These are phyloP conservation scores for Tenodera sinensis DNA, from an alignment of 2,888 invertebrate genomes.

Conservation along the genomic window DNA sequence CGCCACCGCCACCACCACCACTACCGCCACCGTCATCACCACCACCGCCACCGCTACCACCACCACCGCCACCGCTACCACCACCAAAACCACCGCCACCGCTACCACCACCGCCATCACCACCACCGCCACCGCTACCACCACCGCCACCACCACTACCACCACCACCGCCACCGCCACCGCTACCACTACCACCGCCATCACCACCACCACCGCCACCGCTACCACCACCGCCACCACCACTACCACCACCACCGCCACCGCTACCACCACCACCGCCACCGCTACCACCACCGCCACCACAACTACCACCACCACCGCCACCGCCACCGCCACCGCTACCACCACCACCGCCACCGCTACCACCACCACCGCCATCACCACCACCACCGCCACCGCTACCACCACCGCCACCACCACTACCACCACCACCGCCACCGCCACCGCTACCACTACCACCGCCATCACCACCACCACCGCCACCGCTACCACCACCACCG, in stretches of 20 bases:
- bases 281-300: conserved; percentile 19
- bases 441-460: background rate
- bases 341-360: conserved; percentile 21
- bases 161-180: background rate
- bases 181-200: background rate
- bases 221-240: background rate
- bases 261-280: conserved; percentile 15
- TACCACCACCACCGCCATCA: conserved; percentile 21
- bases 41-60: too few relatives aligned
- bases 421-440: background rate
- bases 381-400: conserved; percentile 20
- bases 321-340: conserved; percentile 23
- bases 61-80: too few relatives aligned
- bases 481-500: too few relatives aligned
- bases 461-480: too few relatives aligned
- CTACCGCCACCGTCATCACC: too few relatives aligned
- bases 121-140: background rate
- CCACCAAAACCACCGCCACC: too few relatives aligned
- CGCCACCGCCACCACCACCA: too few relatives aligned
- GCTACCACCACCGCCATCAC: too few relatives aligned
- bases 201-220: background rate
- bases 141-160: conserved; percentile 11
- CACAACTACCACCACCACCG: background rate
- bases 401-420: conserved; percentile 10
- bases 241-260: background rate